Evolutionary conservation across 2,888 invertebrate genomes (phyloP).

Genomic region (Polietes domitor): DNA sequence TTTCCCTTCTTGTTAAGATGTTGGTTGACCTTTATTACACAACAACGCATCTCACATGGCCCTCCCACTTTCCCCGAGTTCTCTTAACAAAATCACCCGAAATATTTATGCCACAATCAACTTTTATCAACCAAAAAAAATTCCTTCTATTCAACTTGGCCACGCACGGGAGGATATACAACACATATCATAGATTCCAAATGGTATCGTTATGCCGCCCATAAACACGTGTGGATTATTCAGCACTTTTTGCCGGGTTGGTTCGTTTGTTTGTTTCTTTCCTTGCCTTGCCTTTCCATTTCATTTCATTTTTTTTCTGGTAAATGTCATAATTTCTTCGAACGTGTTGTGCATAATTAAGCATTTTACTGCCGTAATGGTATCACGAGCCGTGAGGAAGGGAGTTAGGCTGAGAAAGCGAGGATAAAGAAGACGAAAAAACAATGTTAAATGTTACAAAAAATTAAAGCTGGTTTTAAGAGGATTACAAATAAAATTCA

Average conservation of each 20-base stretch:
- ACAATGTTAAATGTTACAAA: neutral
- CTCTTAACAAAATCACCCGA: neutral
- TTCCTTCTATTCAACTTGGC: neutral
- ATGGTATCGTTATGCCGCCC: constrained; percentile 7
- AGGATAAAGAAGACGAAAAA: neutral
- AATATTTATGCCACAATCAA: neutral
- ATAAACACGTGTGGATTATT: constrained; percentile 38
- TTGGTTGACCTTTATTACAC: neutral
- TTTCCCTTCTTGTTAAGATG: neutral
- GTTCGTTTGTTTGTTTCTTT: too few relatives aligned
- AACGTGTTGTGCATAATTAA: constrained; percentile 18
- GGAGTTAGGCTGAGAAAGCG: neutral
- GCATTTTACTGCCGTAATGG: neutral
- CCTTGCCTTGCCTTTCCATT: too few relatives aligned
- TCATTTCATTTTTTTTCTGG: constrained; percentile 5
- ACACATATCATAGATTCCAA: neutral
- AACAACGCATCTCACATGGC: neutral
- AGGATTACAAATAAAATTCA: too few relatives aligned
- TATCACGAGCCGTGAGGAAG: neutral
- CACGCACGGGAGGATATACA: neutral
- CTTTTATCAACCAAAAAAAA: too few relatives aligned
- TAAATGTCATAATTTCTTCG: constrained; percentile 7
- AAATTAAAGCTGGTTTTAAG: neutral
- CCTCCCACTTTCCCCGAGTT: neutral
- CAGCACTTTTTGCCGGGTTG: constrained; percentile 22